Conservation (phyloP, 2,113 vertebrate genomes). For the Heterocephalus glaber region DNA sequence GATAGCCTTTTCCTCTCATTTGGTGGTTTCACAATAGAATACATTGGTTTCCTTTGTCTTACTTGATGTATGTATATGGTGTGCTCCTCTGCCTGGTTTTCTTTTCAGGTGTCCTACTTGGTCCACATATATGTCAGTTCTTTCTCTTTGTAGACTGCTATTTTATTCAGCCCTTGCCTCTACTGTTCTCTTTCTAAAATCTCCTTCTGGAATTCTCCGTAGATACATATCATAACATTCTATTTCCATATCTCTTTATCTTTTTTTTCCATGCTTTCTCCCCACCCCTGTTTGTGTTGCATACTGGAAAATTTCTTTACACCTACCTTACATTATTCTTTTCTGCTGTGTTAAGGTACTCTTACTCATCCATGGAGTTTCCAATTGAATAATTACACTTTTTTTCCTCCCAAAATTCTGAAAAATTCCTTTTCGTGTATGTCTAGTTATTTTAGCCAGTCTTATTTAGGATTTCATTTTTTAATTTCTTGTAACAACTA, state of each 20-base stretch:
- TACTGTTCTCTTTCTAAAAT: not conserved
- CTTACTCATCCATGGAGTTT: not conserved
- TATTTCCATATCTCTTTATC: not conserved
- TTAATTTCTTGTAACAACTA: not conserved
- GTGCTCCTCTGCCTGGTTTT: not conserved
- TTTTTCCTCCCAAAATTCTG: not conserved
- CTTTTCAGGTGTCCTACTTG: not conserved
- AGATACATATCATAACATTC: not conserved
- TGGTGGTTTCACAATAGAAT: not conserved
- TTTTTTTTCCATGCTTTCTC: not conserved
- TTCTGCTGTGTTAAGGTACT: not conserved
- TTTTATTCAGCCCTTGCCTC: not conserved
- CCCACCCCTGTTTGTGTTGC: not conserved
- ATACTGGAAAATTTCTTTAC: not conserved
- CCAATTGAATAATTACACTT: not conserved
- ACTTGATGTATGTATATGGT: not conserved
- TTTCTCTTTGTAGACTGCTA: not conserved
- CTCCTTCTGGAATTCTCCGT: not conserved
- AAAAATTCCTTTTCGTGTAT: not conserved
- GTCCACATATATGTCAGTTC: not conserved
- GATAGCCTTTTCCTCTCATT: not conserved
- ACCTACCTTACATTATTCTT: not conserved
- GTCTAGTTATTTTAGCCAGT: not conserved
- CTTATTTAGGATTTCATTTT: slow-evolving; percentile 1
- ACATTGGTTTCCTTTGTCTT: not conserved